phyloP scores from a whole-genome alignment of 2,113 vertebrate genomes.

The Menura novaehollandiae region DNA sequence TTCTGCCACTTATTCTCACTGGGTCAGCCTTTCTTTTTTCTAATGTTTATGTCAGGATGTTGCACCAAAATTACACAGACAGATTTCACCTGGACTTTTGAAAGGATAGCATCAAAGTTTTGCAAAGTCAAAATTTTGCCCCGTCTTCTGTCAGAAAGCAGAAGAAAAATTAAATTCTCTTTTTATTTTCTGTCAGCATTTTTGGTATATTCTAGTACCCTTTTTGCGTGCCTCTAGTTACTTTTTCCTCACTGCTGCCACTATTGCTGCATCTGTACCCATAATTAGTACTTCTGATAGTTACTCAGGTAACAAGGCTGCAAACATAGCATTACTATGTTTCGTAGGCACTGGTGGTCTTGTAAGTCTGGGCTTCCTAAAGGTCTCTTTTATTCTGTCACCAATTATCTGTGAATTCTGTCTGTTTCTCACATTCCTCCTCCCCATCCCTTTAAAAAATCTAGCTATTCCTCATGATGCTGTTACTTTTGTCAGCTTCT shows the following conservation, averaged over 20 bases:
- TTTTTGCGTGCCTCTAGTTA: not conserved
- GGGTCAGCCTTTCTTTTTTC: not conserved
- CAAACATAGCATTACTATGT: not conserved
- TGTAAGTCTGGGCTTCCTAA: not conserved
- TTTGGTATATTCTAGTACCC: not conserved
- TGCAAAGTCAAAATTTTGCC: not conserved
- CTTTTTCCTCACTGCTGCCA: not conserved
- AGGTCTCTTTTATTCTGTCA: not conserved
- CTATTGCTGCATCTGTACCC: not conserved
- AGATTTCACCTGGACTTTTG: not conserved
- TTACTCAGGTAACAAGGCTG: not conserved
- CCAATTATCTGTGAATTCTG: not conserved
- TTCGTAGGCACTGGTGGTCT: not conserved
- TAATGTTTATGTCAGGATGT: not conserved
- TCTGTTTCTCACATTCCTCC: not conserved
- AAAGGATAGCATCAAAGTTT: not conserved
- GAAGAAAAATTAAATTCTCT: not conserved
- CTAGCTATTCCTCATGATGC: not conserved
- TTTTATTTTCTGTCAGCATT: not conserved
- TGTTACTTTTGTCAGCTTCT: not conserved
- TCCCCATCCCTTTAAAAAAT: not conserved
- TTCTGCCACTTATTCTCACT: not conserved
- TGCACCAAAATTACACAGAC: not conserved
- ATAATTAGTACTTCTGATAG: not conserved
- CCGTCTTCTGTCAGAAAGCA: not conserved